Evolutionary conservation across 2,797 vertebrate species (phyloP), one percentile per base, ranked within the genome.

Genomic region (Sebastes hubbsi): DNA sequence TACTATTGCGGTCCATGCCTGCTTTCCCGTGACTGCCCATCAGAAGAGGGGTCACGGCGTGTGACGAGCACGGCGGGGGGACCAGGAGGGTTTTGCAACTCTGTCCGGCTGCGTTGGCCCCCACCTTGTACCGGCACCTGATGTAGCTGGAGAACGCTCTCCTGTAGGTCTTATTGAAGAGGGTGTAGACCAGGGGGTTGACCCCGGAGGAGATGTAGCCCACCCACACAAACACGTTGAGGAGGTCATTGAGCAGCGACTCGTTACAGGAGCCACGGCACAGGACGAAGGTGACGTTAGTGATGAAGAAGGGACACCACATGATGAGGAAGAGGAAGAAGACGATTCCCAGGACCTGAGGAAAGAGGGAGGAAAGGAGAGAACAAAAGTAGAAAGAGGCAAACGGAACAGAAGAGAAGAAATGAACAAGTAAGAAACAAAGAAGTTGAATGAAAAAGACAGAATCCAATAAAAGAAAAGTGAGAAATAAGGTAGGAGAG

Each of bases 301-400:
- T 99, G 93, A 99, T 97, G 93, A 99, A 99, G 82, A 99, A 99
- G 0, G 98, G 98, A 90, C 98, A 99, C 98, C 98, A 99, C 98
- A 99, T 99, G 88, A 99, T 75, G 77, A 99, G 97, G 93, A 99
- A 99, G 92, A 99, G 95, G 95, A 99, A 99, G 95, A 99, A 99
- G 88, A 99, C 98, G 1, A 99, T 97, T 62, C 98, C 98, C 88
- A 99, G 93, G 71, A 99, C 94, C 94, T 95, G 74, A 3, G n/a
- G 25, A 25, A 6, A 38, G 56, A 24, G 0, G 9, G 55, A 36
- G n/a, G n/a, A 22, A 25, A 36, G 11, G 12, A 55, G 2, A 29
- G 10, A 16, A 25, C 2, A 30, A n/a, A 16, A 16, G 6, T 8
- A 32, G 24, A 16, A 14, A 49, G 60, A 22, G 8, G 22, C 5